Evolutionary conservation across 64 coral and sea anemone species (phyloP), one percentile per base, ranked within the genome.

Genomic region (Montipora sp.): DNA sequence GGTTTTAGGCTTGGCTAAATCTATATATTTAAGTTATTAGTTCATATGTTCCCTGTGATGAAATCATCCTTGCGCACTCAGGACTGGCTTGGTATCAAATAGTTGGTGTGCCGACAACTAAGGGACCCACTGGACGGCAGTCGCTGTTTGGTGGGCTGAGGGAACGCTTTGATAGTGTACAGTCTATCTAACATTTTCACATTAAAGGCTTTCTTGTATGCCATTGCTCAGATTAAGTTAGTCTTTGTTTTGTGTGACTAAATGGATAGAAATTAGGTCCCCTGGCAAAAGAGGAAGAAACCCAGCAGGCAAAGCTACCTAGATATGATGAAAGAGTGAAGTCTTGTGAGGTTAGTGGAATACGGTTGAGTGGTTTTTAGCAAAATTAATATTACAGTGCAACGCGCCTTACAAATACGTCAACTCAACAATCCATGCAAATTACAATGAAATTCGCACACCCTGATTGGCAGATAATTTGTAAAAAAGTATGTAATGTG

Each of bases 101-200:
- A 69, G 81, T 84, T 84, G 70, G 63, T 84, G 95, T 96, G 95
- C 90, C 50, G 95, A 96, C 53, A 93, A 70, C 14, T 87, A 81
- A 90, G 91, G 95, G 90, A 93, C 91, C 82, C 81, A 47, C 68
- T 75, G 80, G 43, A 74, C 91, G 61, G 22, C 83, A 88, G 88
- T 90, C 74, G 81, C 24, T 24, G 81, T 70, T 75, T 59, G 80
- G 77, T 93, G 95, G 91, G 81, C 95, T 92, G 90, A 96, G 90
- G 94, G 91, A 77, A 59, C 79, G 14, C 51, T 27, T 27, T 27
- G 27, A 27, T 1, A 27, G 27, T 27, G 27, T 27, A 27, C 27
- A 27, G 27, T 27, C 27, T 27, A 27, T 27, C 27, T 27, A 27
- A 27, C 27, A 27, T 27, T 27, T 27, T 27, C 27, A 27, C 27